These are phyloP conservation scores for Cosmopolites sordidus DNA, from an alignment of 2,888 invertebrate species.

Conservation along the genomic window DNA sequence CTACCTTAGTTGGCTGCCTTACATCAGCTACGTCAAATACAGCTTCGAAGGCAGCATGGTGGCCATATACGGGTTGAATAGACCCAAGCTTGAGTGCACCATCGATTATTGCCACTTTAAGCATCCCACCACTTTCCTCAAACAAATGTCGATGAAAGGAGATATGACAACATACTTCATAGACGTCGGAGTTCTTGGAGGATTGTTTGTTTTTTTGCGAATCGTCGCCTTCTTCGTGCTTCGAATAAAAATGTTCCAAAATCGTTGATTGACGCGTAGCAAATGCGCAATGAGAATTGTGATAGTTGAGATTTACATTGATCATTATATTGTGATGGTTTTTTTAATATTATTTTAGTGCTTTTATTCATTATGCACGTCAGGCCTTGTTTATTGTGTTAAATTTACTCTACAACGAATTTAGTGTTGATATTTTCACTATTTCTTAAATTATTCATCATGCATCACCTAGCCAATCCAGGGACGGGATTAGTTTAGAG, in stretches of 20 bases:
- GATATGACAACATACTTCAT: slow-evolving; percentile 65
- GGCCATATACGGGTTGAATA: slow-evolving; percentile 82
- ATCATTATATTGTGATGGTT: too few relatives aligned
- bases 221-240: slow-evolving; percentile 78
- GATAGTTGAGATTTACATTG: not conserved
- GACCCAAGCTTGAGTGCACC: slow-evolving; percentile 77
- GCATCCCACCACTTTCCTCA: slow-evolving; percentile 75
- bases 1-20: slow-evolving; percentile 85
- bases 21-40: slow-evolving; percentile 85
- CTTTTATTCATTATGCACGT: too few relatives aligned
- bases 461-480: too few relatives aligned
- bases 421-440: too few relatives aligned
- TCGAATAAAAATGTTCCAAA: slow-evolving; percentile 63
- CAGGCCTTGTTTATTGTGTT: too few relatives aligned
- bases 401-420: too few relatives aligned
- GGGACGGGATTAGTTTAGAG: too few relatives aligned
- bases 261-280: slow-evolving; percentile 27
- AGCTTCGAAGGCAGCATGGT: slow-evolving; percentile 91
- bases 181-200: slow-evolving; percentile 76
- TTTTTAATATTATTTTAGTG: too few relatives aligned
- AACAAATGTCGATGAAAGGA: slow-evolving; percentile 79
- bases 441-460: too few relatives aligned
- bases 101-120: slow-evolving; percentile 80
- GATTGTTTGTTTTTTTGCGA: slow-evolving; percentile 74
- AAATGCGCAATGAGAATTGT: not conserved